Evolutionary conservation across 1,140 invertebrate genomes (phyloP).

Genomic region (Daktulosphaira vitifoliae): DNA sequence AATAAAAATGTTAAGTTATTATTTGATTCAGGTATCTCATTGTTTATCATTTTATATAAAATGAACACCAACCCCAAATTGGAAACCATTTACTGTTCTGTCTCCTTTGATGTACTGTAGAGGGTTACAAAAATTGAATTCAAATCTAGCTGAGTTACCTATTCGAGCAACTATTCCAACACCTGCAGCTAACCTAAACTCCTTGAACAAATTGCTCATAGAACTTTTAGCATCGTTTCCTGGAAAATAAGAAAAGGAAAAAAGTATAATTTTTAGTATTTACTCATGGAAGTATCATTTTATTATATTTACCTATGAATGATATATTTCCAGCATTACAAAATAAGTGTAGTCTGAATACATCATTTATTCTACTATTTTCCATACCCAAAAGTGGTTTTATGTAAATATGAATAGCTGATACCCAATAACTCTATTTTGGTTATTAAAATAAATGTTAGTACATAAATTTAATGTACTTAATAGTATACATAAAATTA

Average conservation of each 20-base stretch:
- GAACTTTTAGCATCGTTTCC: neutral
- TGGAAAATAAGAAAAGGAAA: neutral
- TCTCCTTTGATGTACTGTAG: slow-evolving; percentile 49
- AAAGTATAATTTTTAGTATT: slow-evolving; percentile 37
- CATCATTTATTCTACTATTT: slow-evolving; percentile 61
- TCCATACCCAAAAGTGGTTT: slow-evolving; percentile 70
- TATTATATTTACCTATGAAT: slow-evolving; percentile 43
- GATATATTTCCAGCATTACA: slow-evolving; percentile 70
- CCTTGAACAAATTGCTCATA: slow-evolving; percentile 44
- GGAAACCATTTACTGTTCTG: slow-evolving; percentile 52
- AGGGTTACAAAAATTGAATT: slow-evolving; percentile 76
- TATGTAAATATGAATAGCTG: slow-evolving; percentile 70
- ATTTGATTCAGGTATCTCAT: too few species aligned
- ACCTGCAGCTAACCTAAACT: slow-evolving; percentile 57
- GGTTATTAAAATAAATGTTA: too few species aligned
- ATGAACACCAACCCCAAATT: slow-evolving; percentile 58
- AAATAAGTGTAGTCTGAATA: slow-evolving; percentile 68
- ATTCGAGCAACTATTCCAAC: slow-evolving; percentile 65
- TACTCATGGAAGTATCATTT: slow-evolving; percentile 32
- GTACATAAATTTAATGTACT: too few species aligned
- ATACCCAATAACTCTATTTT: slow-evolving; percentile 63
- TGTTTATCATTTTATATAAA: neutral
- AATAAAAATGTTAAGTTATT: too few species aligned
- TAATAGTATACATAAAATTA: too few species aligned
- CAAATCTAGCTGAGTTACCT: slow-evolving; percentile 66